Conservation (phyloP, 2,797 vertebrate species). For the Echeneis naucrates region DNA sequence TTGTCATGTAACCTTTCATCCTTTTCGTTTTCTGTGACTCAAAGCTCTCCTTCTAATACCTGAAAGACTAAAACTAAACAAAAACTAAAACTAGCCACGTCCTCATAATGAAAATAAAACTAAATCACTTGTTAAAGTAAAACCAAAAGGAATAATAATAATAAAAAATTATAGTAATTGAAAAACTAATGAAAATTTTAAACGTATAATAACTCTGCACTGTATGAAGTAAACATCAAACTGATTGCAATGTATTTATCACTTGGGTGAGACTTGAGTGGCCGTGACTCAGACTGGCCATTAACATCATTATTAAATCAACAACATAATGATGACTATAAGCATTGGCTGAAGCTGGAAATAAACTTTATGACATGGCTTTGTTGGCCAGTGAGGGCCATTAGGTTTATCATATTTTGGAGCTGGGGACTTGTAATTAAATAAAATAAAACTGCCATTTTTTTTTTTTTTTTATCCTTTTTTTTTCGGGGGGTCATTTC, state of each 20-base stretch:
- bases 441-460: slow-evolving; percentile 1
- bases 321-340: not conserved
- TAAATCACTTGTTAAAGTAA: too few relatives aligned
- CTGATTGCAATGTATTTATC: slow-evolving; percentile 14
- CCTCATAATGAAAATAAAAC: too few relatives aligned
- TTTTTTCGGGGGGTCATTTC: slow-evolving; percentile 1
- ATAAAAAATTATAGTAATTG: too few relatives aligned
- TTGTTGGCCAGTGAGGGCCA: not conserved
- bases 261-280: not conserved
- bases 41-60: too few relatives aligned
- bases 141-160: too few relatives aligned
- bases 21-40: too few relatives aligned
- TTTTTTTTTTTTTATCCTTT: not conserved
- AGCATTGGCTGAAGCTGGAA: not conserved
- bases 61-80: too few relatives aligned
- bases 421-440: not conserved
- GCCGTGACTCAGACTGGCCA: slow-evolving; percentile 13
- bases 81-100: too few relatives aligned
- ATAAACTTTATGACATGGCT: slow-evolving; percentile 11
- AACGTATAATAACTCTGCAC: too few relatives aligned
- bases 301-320: slow-evolving; percentile 24
- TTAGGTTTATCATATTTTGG: not conserved
- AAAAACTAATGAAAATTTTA: too few relatives aligned
- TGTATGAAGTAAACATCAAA: slow-evolving; percentile 51
- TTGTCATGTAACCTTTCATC: too few relatives aligned